These are phyloP conservation scores for Eulithis prunata DNA, from an alignment of 2,888 invertebrate genomes.

Conservation along the genomic window DNA sequence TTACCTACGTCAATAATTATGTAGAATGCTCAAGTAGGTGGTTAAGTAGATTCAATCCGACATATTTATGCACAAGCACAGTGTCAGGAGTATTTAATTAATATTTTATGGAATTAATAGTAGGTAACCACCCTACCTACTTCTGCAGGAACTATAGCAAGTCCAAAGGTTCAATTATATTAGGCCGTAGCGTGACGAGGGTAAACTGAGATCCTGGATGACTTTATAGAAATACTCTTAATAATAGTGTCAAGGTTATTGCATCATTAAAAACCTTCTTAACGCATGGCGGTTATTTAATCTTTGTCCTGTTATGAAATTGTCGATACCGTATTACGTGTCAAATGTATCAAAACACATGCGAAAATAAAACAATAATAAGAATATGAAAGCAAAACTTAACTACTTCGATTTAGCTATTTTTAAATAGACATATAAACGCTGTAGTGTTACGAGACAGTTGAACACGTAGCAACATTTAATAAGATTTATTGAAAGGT, in stretches of 20 bases:
- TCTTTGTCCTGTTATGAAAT: constrained; percentile 22
- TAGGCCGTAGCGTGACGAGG: constrained; percentile 42
- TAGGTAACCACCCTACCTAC: constrained; percentile 1
- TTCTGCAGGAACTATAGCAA: constrained; percentile 28
- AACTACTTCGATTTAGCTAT: constrained; percentile 21
- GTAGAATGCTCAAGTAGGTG: constrained; percentile 29
- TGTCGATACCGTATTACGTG: constrained; percentile 13
- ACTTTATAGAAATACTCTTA: constrained; percentile 37
- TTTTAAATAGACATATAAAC: constrained; percentile 20
- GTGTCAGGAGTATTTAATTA: constrained; percentile 35
- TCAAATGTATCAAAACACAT: constrained; percentile 16
- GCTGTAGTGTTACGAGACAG: constrained; percentile 36
- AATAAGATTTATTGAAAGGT: constrained; percentile 43
- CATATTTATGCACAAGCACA: constrained; percentile 28
- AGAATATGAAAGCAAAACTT: constrained; percentile 18
- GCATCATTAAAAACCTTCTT: not conserved
- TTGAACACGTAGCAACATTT: constrained; percentile 40
- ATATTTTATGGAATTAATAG: constrained; percentile 41
- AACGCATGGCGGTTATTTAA: not conserved
- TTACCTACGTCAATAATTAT: constrained; percentile 14
- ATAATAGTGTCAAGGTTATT: constrained; percentile 7
- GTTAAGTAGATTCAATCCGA: constrained; percentile 36
- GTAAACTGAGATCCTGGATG: constrained; percentile 42
- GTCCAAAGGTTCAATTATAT: constrained; percentile 42
- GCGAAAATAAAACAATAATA: constrained; percentile 32